A percentile compares a stretch with the other conserved stretches of the same genome.
Evolutionary conservation across 2,888 invertebrate species (phyloP).

Genomic region (Lydus trimaculatus): DNA sequence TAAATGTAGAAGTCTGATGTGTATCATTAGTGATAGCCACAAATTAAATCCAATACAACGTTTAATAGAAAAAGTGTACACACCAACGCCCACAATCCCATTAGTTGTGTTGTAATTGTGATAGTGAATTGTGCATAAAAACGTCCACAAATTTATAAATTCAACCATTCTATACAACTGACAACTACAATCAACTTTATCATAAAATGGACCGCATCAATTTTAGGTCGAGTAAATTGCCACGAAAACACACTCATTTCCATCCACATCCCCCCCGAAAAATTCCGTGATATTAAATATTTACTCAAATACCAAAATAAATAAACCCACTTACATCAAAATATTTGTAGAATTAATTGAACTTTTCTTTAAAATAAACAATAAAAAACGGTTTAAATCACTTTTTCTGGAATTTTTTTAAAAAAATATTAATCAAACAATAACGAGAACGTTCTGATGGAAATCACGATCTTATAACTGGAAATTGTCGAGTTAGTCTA

Average conservation of each 20-base stretch:
- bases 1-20: neutral
- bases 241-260: neutral
- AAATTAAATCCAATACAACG: neutral
- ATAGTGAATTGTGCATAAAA: neutral
- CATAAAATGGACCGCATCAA: neutral
- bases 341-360: neutral
- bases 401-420: neutral
- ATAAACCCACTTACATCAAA: neutral
- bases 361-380: neutral
- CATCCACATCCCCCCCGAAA: neutral
- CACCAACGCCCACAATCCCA: neutral
- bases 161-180: neutral
- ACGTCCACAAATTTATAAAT: neutral
- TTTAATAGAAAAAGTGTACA: neutral
- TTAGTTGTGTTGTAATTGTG: neutral
- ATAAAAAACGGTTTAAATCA: neutral
- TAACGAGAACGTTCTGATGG: constrained; percentile 14
- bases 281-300: too few species aligned
- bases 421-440: neutral
- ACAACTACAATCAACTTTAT: neutral
- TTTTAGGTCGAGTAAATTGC: neutral
- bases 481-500: constrained; percentile 27
- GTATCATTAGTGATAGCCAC: neutral
- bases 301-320: neutral
- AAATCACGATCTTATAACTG: constrained; percentile 30